A percentile compares a stretch with the other conserved stretches of the same genome.
phyloP scores from a whole-genome alignment of 2,888 invertebrate genomes.

The Protophormia terraenovae region DNA sequence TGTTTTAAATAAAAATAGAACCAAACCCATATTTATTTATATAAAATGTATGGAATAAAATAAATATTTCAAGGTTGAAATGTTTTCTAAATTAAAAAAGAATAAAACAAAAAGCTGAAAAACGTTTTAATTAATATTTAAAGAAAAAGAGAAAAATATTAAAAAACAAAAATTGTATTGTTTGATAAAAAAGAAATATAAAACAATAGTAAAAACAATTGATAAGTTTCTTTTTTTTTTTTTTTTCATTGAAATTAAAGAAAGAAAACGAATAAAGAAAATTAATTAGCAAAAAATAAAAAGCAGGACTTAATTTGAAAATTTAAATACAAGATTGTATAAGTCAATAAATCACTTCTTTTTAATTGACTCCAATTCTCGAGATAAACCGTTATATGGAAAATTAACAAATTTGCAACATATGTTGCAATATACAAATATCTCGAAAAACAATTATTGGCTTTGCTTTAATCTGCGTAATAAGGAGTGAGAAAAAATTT shows the following conservation, averaged over 20 bases:
- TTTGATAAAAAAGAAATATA: background rate
- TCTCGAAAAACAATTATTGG: too few species aligned
- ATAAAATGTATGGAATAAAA: conserved; percentile 37
- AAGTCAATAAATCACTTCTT: too few species aligned
- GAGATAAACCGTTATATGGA: too few species aligned
- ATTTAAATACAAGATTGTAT: too few species aligned
- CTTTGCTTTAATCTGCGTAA: too few species aligned
- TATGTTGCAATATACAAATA: too few species aligned
- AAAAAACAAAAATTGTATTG: background rate
- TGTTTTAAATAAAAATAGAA: background rate
- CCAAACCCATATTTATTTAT: conserved; percentile 43
- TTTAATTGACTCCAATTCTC: too few species aligned
- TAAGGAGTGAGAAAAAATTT: too few species aligned
- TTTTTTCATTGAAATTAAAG: background rate
- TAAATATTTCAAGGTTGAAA: conserved; percentile 58
- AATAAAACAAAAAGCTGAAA: conserved; percentile 5
- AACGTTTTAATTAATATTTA: conserved; percentile 16
- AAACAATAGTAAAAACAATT: background rate
- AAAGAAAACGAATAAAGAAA: background rate
- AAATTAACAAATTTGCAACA: too few species aligned
- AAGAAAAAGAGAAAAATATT: background rate
- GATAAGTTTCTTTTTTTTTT: background rate
- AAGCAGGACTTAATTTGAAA: too few species aligned
- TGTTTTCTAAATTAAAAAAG: conserved; percentile 5
- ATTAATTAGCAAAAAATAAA: too few species aligned